Base-by-base conservation (phyloP, 2,888 invertebrate genomes). In the Lasioglossum calceatum region DNA sequence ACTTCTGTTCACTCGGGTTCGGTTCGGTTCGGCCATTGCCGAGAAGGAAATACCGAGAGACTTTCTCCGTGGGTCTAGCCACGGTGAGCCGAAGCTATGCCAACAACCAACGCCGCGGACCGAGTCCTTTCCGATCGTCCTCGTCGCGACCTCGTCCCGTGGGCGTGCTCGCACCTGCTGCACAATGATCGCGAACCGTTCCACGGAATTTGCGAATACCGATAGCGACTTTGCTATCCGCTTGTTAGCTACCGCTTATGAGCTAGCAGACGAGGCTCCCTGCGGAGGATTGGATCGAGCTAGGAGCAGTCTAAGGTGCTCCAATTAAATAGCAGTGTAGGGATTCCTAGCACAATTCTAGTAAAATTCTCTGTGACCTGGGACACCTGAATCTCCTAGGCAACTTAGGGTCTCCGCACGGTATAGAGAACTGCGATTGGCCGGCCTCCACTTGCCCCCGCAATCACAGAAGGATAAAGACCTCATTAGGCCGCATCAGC, bases 61-160 rank as follows among this genome's bases (percentile, higher is more conserved):
- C 90, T 90, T 90, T 90, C 90, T 90, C 89, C 82, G 39, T 36
- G 32, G 58, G 77, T 75, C 67, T 67, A 75, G 83, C 70, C 77
- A 7, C 32, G 47, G 19, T 32, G 64, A 64, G 32, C 16, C 64
- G 32, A 32, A 64, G 64, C 64, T 32, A 64, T 64, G 64, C 32
- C 32, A 32, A 36, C 12, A 4, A 27, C 47, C 73, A 32, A 58
- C 23, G 72, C 19, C 32, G 19, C 72, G 71, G 14, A 64, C 47
- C 71, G 81, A 85, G 77, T 84, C 78, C 82, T 88, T 88, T 83
- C 73, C 79, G 88, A 83, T 88, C 90, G 89, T 90, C 87, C 91
- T 90, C 90, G 81, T 79, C 77, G 82, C 88, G 90, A 85, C 91
- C 87, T 90, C 87, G 85, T 81, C 85, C 71, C 85, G 89, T 89